These are phyloP conservation scores for Oceanites oceanicus DNA, from an alignment of 2,113 vertebrate genomes.

Conservation along the genomic window DNA sequence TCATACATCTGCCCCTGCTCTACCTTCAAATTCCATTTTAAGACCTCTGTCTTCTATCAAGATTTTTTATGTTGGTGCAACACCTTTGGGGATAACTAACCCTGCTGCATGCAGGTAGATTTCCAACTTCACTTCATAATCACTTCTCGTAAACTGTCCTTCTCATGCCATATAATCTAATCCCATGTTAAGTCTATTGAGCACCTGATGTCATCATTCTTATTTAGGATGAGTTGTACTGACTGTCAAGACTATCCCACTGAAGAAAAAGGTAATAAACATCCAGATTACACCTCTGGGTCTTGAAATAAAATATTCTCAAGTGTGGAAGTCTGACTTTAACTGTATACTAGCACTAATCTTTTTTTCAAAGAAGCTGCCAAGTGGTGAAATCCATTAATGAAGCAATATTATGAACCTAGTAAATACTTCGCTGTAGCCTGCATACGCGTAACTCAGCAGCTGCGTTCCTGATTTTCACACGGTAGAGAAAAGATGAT, in stretches of 20 bases:
- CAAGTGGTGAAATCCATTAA: not conserved
- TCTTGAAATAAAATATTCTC: not conserved
- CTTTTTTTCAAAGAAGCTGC: not conserved
- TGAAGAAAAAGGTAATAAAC: not conserved
- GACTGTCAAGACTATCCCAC: not conserved
- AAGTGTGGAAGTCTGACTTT: accelerated
- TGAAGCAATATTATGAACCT: not conserved
- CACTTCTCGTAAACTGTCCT: not conserved
- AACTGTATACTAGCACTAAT: not conserved
- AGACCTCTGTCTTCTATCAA: not conserved
- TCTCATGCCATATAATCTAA: not conserved
- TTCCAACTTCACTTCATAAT: not conserved
- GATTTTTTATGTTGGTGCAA: not conserved
- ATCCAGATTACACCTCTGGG: not conserved
- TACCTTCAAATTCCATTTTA: not conserved
- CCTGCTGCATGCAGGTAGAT: not conserved
- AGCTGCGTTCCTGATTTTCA: not conserved
- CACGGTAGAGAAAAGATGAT: not conserved
- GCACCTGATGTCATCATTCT: not conserved
- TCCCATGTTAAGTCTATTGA: not conserved
- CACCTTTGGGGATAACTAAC: not conserved
- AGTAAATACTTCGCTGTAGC: not conserved
- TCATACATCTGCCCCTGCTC: not conserved
- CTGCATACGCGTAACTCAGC: not conserved
- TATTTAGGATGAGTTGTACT: not conserved